phyloP scores from a whole-genome alignment of 2,113 vertebrate genomes.

The Rhinogobius similis region DNA sequence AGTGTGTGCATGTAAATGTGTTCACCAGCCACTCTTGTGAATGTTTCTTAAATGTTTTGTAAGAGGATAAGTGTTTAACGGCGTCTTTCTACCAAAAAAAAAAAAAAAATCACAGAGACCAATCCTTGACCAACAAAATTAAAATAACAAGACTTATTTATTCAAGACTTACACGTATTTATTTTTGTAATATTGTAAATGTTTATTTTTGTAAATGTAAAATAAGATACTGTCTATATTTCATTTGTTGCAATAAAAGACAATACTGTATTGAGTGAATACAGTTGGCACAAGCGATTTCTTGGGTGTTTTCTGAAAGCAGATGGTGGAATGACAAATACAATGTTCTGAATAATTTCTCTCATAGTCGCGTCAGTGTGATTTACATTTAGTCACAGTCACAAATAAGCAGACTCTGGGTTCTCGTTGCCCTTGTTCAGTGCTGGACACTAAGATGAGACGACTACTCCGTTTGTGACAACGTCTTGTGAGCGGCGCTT shows the following conservation, averaged over 20 bases:
- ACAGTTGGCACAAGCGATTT: not conserved
- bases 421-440: not conserved
- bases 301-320: not conserved
- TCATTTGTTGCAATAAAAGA: not conserved
- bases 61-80: no score
- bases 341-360: not conserved
- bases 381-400: not conserved
- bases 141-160: not conserved
- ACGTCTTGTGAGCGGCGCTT: constrained; percentile 23
- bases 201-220: not conserved
- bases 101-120: no score
- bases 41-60: no score
- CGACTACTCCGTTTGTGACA: constrained; percentile 4
- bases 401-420: not conserved
- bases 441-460: not conserved
- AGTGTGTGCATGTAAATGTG: no score
- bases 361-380: not conserved
- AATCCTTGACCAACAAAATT: not conserved
- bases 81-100: no score
- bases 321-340: not conserved
- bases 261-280: not conserved
- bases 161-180: no score
- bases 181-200: constrained; percentile 1
- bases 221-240: not conserved
- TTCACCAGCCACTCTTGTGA: no score